Evolutionary conservation across 2,888 invertebrate species (phyloP).

Genomic region (Troides oblongomaculatus): DNA sequence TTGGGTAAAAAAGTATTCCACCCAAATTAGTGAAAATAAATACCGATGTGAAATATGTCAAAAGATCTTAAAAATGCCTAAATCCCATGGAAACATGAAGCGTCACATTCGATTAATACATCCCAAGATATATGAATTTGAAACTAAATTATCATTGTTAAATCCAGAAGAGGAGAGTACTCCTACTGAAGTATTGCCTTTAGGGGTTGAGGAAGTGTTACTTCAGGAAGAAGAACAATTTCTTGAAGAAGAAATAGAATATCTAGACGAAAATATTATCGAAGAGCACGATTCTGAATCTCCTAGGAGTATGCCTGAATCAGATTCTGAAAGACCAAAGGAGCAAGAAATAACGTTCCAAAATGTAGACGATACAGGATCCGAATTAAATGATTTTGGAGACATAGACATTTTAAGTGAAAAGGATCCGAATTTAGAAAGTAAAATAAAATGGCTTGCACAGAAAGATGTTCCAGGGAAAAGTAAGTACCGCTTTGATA

Average conservation of each 20-base stretch:
- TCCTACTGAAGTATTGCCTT: neutral
- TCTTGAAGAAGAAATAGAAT: conserved; percentile 14
- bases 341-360: conserved; percentile 12
- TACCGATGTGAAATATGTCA: conserved; percentile 20
- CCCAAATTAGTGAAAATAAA: conserved; percentile 10
- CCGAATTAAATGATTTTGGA: conserved; percentile 8
- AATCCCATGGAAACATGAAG: conserved; percentile 25
- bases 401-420: conserved; percentile 16
- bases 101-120: conserved; percentile 22
- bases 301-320: neutral
- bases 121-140: conserved; percentile 18
- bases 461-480: conserved; percentile 20
- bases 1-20: conserved; percentile 24
- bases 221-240: conserved; percentile 11
- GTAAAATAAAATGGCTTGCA: conserved; percentile 25
- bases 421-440: conserved; percentile 14
- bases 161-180: neutral
- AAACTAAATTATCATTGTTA: conserved; percentile 1
- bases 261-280: conserved; percentile 15
- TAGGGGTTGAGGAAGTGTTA: neutral
- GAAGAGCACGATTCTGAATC: neutral
- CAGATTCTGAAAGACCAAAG: neutral
- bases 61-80: conserved; percentile 21
- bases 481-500: conserved; percentile 9
- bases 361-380: conserved; percentile 8